These are phyloP conservation scores for Harpalus rubripes DNA, from an alignment of 2,888 invertebrate species.

Conservation along the genomic window DNA sequence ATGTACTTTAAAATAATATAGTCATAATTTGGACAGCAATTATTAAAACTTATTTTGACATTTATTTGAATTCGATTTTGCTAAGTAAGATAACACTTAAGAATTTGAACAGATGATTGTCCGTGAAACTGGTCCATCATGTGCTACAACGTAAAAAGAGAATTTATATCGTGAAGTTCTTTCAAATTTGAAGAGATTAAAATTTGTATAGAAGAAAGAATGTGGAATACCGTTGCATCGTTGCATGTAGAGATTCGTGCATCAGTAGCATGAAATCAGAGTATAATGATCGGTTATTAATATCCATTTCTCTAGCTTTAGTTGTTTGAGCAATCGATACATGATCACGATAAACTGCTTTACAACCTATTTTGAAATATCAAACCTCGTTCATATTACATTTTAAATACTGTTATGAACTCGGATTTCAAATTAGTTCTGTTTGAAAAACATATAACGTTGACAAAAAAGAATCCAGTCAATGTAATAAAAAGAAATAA, in stretches of 20 bases:
- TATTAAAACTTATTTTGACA: too few species aligned
- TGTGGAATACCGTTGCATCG: constrained; percentile 20
- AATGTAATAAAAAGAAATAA: too few species aligned
- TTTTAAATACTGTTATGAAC: constrained; percentile 9
- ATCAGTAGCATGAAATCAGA: constrained; percentile 35
- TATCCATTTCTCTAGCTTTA: constrained; percentile 29
- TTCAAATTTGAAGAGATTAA: background rate
- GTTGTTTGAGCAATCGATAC: constrained; percentile 35
- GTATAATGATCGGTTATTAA: constrained; percentile 46
- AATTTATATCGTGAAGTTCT: background rate
- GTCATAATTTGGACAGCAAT: too few species aligned
- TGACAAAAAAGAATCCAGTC: background rate
- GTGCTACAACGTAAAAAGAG: background rate
- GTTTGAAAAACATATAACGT: background rate
- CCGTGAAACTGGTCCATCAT: background rate
- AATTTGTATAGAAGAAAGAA: constrained; percentile 7
- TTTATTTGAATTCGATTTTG: too few species aligned
- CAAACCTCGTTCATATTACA: background rate
- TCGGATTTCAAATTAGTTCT: background rate
- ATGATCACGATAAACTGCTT: constrained; percentile 31
- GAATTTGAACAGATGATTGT: too few species aligned
- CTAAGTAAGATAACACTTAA: too few species aligned
- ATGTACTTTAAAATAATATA: too few species aligned
- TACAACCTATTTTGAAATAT: constrained; percentile 25
- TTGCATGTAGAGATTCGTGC: constrained; percentile 43